phyloP scores from a whole-genome alignment of 2,888 invertebrate genomes.

The Saturnia pavonia region DNA sequence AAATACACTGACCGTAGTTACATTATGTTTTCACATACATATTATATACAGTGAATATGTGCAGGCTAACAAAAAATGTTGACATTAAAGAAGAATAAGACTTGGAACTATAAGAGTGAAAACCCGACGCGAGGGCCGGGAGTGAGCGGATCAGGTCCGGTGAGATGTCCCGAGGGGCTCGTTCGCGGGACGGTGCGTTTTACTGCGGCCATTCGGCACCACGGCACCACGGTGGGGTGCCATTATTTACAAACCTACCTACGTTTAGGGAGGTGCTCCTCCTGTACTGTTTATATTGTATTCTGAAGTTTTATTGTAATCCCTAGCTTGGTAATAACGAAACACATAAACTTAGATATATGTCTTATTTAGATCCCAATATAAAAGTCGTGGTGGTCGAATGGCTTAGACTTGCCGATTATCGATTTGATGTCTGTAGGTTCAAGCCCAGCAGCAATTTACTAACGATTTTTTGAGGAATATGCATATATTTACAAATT shows the following conservation, averaged over 20 bases:
- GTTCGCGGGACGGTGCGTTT: neutral
- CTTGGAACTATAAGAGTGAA: neutral
- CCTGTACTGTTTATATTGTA: neutral
- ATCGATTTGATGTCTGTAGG: no score
- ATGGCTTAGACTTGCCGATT: no score
- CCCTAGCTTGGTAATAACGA: neutral
- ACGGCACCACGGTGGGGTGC: neutral
- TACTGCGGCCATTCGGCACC: neutral
- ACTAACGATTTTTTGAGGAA: no score
- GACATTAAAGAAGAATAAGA: constrained; percentile 1
- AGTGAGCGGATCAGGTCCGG: neutral
- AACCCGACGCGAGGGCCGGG: neutral
- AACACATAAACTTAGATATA: neutral
- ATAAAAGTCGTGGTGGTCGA: no score
- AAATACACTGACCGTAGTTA: no score
- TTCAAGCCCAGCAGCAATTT: no score
- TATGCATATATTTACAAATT: no score
- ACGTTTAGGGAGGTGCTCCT: neutral
- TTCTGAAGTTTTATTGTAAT: neutral
- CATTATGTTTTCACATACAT: neutral
- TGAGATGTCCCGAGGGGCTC: constrained; percentile 9
- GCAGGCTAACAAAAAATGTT: neutral
- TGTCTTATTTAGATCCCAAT: neutral
- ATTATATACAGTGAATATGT: neutral
- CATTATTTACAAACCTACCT: constrained; percentile 2